Evolutionary conservation across 2,797 vertebrate genomes (phyloP).

Genomic region (Hydrolagus colliei): DNA sequence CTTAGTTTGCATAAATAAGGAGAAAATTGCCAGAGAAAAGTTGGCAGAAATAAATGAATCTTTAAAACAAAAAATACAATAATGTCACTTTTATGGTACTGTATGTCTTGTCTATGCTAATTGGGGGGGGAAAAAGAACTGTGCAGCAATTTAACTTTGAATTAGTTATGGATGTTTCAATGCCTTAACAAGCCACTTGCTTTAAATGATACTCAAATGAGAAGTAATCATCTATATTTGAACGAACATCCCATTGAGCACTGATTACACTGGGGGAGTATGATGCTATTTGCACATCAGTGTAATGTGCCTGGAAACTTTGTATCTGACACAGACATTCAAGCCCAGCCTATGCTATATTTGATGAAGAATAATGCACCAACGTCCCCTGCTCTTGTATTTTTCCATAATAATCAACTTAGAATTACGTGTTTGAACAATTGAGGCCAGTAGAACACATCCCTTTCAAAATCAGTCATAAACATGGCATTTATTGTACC

Average conservation of each 20-base stretch:
- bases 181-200: constrained; percentile 5
- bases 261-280: neutral
- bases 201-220: constrained; percentile 24
- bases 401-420: neutral
- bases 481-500: neutral
- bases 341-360: neutral
- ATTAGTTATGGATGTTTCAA: neutral
- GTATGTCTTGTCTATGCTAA: too few species aligned
- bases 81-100: too few species aligned
- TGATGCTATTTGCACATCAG: neutral
- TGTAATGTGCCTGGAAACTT: neutral
- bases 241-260: neutral
- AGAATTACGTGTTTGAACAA: neutral
- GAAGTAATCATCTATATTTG: neutral
- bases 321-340: neutral
- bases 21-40: too few species aligned
- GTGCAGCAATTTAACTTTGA: neutral
- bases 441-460: neutral
- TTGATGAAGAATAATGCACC: neutral
- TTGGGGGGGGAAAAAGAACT: too few species aligned
- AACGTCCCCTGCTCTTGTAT: neutral
- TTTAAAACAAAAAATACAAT: too few species aligned
- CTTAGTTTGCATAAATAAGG: too few species aligned
- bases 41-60: too few species aligned
- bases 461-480: neutral